Base-by-base conservation (phyloP, 2,888 invertebrate species). In the Diogma glabrata region DNA sequence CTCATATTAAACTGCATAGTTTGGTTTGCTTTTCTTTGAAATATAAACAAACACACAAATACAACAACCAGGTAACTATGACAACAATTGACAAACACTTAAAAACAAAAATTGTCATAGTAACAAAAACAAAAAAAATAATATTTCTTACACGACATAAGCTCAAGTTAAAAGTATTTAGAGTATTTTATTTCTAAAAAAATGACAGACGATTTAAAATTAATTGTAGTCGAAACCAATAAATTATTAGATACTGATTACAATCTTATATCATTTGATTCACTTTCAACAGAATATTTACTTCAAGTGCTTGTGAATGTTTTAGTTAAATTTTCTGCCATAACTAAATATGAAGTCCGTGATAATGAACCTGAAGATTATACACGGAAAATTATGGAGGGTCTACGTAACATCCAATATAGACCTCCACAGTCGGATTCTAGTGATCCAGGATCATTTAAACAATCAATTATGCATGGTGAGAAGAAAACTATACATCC, bases 181-280 rank as follows among this genome's bases (percentile, higher is more conserved):
- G n/a, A n/a, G n/a, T n/a, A n/a, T n/a, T n/a, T n/a, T n/a, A n/a
- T n/a, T n/a, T n/a, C n/a, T n/a, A n/a, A n/a, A n/a, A 66, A 59
- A 59, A 82, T 82, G 82, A 77, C 77, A 43, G 81, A 82, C 57
- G 77, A 78, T 67, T 72, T 81, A 57, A 82, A 82, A 67, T 78
- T 75, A 60, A 77, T 83, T 55, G 81, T 90, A 45, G 77, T 75
- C 54, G 85, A 84, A 67, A 64, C 91, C 54, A 89, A 87, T 64
- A 76, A 79, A 59, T 72, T 77, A 46, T 78, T 89, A 59, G 78
- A 77, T 49, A 81, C 81, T 60, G 82, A 78, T 61, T 86, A 82
- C 61, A 90, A 88, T 63, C 70, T 91, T 54, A 87, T 92, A 61
- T 85, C 86, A 58, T 90, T 92, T 67, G 91, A 91, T 71, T 79